phyloP scores from a whole-genome alignment of 1,140 invertebrate genomes.

The Notospermus geniculatus region DNA sequence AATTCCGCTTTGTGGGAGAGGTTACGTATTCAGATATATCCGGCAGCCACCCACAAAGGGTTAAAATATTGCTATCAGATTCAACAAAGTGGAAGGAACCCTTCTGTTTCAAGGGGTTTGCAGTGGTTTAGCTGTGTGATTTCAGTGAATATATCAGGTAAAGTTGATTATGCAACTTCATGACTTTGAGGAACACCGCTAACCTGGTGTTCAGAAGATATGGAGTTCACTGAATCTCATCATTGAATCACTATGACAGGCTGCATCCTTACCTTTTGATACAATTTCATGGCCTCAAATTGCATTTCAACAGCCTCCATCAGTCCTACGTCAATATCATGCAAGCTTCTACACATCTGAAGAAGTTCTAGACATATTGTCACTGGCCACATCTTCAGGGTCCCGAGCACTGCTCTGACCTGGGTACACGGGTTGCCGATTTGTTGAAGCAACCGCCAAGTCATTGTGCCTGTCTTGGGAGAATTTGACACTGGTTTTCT shows the following conservation, averaged over 20 bases:
- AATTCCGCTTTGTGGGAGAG: too few species aligned
- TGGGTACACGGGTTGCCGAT: conserved; percentile 30
- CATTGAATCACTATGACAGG: background rate
- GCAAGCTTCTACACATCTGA: conserved; percentile 30
- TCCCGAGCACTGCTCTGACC: conserved; percentile 34
- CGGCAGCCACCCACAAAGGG: too few species aligned
- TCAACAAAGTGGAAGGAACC: too few species aligned
- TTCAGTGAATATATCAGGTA: too few species aligned
- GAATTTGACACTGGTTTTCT: background rate
- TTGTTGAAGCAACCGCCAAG: conserved; percentile 14
- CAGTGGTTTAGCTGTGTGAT: too few species aligned
- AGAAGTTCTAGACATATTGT: conserved; percentile 42
- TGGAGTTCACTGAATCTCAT: too few species aligned
- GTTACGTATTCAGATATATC: too few species aligned
- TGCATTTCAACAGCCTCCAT: conserved; percentile 25
- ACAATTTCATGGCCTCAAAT: conserved; percentile 35
- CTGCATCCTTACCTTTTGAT: conserved; percentile 30
- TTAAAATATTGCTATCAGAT: too few species aligned
- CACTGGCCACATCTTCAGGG: conserved; percentile 35
- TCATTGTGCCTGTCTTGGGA: background rate
- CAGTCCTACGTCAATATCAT: conserved; percentile 21
- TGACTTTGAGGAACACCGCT: too few species aligned
- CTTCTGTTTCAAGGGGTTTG: too few species aligned
- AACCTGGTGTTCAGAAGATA: too few species aligned
- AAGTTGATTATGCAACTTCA: too few species aligned